Evolutionary conservation across 1,140 invertebrate species (phyloP), one percentile per base, ranked within the genome.

Genomic region (Apis cerana): DNA sequence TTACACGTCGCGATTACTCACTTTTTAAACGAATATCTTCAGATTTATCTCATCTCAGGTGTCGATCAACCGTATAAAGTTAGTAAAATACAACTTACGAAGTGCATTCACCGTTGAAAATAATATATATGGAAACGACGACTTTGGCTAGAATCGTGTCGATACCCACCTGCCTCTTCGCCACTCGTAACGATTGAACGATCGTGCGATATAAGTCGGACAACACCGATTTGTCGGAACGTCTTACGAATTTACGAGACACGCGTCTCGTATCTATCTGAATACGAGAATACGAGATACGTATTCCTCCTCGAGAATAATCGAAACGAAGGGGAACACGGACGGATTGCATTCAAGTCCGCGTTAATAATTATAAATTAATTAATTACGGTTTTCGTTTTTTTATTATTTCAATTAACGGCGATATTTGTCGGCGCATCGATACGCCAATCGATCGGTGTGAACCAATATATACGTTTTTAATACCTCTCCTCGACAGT

Each of bases 91-190:
- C 13, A 11, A 23, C 33, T 43, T 43, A 7, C 33, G 3, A 7
- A 8, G 5, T 43, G 33, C 4, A 43, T 43, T 15, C 48, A 10
- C 10, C 19, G 48, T n/a, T 52, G 11, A 50, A n/a, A 52, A 9
- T 12, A 52, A 17, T 15, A 69, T 13, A 62, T 3, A 13, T 23
- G 59, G 19, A 12, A 17, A 69, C n/a, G 43, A 5, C 13, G 21
- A 15, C 21, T 52, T 50, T 50, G 12, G 2, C 13, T 69, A 23
- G 48, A 50, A 64, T 64, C 23, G 48, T 17, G 76, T 27, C 61
- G 58, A 61, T 23, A 65, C 43, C 79, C 86, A 87, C 86, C 86
- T 87, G 86, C 81, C 83, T 67, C 23, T 61, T 59, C 43, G 62
- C 74, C 50, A 59, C 80, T 76, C n/a, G 68, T 43, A 62, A 61